These are phyloP conservation scores for Conistra vaccinii DNA, from an alignment of 2,888 invertebrate genomes.

Conservation along the genomic window DNA sequence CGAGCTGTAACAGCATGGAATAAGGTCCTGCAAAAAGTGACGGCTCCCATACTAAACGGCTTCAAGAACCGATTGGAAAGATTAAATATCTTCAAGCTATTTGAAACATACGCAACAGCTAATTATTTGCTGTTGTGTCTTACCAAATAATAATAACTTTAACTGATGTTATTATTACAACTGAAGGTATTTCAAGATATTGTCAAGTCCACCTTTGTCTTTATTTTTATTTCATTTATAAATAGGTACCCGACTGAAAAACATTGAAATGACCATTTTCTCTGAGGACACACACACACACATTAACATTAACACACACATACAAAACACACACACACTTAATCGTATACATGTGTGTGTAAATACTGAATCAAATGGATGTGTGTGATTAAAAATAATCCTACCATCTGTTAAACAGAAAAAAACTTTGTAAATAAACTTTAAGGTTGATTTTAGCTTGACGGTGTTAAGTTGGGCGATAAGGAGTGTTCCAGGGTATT, in stretches of 20 bases:
- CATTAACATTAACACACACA: slow-evolving; percentile 21
- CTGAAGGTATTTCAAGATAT: background rate
- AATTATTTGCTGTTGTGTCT: too few species aligned
- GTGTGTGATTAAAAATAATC: slow-evolving; percentile 55
- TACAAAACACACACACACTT: slow-evolving; percentile 1
- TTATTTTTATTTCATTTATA: background rate
- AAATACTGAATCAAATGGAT: slow-evolving; percentile 42
- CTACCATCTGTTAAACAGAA: slow-evolving; percentile 18
- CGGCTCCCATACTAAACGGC: too few species aligned
- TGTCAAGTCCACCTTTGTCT: background rate
- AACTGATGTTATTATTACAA: background rate
- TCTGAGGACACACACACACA: slow-evolving; percentile 22
- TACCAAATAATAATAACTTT: too few species aligned
- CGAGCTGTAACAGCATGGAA: too few species aligned
- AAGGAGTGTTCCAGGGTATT: slow-evolving; percentile 58
- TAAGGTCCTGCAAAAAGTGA: too few species aligned
- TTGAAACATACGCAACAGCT: too few species aligned
- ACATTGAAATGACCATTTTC: slow-evolving; percentile 17
- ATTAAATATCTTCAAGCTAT: too few species aligned
- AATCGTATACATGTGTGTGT: slow-evolving; percentile 36
- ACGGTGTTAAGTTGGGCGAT: slow-evolving; percentile 14
- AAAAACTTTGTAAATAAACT: fast-evolving
- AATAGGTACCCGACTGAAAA: background rate
- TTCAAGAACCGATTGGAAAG: too few species aligned
- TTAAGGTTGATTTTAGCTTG: slow-evolving; percentile 45